phyloP scores from a whole-genome alignment of 2,888 invertebrate genomes.

The Empis stercorea region DNA sequence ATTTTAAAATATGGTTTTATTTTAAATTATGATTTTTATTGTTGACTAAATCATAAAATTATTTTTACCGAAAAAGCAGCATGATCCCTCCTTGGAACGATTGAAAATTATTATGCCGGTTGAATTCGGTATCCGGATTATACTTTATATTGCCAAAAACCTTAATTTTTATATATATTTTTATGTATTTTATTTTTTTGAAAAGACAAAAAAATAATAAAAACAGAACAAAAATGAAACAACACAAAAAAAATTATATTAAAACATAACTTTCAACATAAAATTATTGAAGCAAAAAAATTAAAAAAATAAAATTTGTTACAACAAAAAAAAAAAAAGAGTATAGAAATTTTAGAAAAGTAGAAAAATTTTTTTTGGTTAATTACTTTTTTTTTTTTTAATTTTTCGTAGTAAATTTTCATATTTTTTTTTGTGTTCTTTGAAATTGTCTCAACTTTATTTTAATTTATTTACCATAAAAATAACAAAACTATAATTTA shows the following conservation, averaged over 20 bases:
- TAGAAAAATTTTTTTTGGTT: too few relatives aligned
- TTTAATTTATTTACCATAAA: too few relatives aligned
- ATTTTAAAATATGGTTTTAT: neutral
- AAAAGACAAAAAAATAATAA: constrained; percentile 1
- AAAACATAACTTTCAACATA: constrained; percentile 8
- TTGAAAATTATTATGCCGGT: constrained; percentile 93
- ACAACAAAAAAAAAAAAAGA: too few relatives aligned
- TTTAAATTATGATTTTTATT: constrained; percentile 22
- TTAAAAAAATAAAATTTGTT: constrained; percentile 8
- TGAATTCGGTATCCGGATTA: constrained; percentile 73
- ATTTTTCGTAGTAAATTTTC: neutral
- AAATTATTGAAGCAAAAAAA: too few relatives aligned
- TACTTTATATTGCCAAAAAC: constrained; percentile 88
- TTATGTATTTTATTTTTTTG: constrained; percentile 13
- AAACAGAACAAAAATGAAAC: constrained; percentile 5
- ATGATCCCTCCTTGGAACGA: constrained; percentile 83
- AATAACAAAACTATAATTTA: too few relatives aligned
- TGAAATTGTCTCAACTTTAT: too few relatives aligned
- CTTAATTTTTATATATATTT: constrained; percentile 38
- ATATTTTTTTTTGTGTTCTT: too few relatives aligned
- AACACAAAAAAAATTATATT: constrained; percentile 1
- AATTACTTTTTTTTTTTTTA: too few relatives aligned
- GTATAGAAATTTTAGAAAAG: too few relatives aligned
- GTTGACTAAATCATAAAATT: neutral
- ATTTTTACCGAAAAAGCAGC: constrained; percentile 85